Conservation (phyloP, 35 echinoderm and acorn worm genomes). For the Anneissia japonica region DNA sequence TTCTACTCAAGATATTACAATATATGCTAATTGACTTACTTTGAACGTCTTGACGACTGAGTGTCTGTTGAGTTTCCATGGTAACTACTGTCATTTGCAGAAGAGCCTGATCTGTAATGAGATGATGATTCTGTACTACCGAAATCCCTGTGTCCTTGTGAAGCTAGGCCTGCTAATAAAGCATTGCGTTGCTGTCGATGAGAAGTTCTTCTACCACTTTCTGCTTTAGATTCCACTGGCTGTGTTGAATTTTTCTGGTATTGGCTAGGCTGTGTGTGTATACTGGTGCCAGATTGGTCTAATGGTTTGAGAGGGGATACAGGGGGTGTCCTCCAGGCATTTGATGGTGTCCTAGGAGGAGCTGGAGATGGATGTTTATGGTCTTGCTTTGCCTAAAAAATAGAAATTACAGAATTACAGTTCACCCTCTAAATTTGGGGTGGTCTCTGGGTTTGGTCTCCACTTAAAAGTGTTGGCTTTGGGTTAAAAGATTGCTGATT, state of each 20-base stretch:
- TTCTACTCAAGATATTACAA: too few relatives aligned
- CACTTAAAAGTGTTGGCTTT: too few relatives aligned
- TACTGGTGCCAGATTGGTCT: not conserved
- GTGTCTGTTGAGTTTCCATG: not conserved
- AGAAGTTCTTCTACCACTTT: constrained; percentile 7
- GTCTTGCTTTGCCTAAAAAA: constrained; percentile 5
- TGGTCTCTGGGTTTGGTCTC: too few relatives aligned
- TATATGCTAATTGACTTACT: not conserved
- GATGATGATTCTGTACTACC: not conserved
- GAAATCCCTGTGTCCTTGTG: not conserved
- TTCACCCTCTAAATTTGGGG: too few relatives aligned
- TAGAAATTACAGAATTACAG: too few relatives aligned
- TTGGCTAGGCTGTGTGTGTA: not conserved
- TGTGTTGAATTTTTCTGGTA: constrained; percentile 1
- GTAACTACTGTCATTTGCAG: not conserved
- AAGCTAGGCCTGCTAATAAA: not conserved
- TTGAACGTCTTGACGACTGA: not conserved
- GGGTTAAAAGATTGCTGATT: too few relatives aligned
- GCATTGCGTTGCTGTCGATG: not conserved
- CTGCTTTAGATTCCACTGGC: not conserved
- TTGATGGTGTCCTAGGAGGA: constrained; percentile 71
- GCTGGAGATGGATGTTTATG: constrained; percentile 15
- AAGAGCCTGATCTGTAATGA: not conserved
- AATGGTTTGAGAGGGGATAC: constrained; percentile 61
- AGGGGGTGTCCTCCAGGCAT: constrained; percentile 94